Evolutionary conservation across 1,140 invertebrate genomes (phyloP).

Genomic region (Pogonomyrmex barbatus): DNA sequence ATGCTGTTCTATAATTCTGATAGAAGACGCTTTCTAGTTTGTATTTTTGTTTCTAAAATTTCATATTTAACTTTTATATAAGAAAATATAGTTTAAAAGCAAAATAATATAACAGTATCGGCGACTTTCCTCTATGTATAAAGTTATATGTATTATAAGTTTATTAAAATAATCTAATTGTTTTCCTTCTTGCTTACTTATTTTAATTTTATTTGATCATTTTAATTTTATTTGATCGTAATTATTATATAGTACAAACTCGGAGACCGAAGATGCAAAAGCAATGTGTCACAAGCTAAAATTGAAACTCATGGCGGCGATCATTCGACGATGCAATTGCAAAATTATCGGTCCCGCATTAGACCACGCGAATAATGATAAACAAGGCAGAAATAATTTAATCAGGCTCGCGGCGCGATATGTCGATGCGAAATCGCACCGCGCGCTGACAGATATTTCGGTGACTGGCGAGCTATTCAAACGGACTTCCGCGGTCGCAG

Average conservation of each 20-base stretch:
- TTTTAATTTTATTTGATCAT: too few species aligned
- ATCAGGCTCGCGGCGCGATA: background rate
- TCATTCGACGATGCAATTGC: slow-evolving; percentile 3
- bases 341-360: slow-evolving; percentile 16
- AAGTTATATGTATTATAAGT: too few species aligned
- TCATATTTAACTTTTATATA: too few species aligned
- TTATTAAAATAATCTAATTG: too few species aligned
- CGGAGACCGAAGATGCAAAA: background rate
- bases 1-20: too few species aligned
- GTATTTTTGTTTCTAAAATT: too few species aligned
- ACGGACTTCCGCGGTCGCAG: slow-evolving; percentile 11
- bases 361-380: slow-evolving; percentile 30
- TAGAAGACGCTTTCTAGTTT: too few species aligned
- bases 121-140: too few species aligned
- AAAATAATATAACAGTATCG: too few species aligned
- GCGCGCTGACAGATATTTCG: slow-evolving; percentile 9
- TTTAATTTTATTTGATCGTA: background rate
- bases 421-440: background rate
- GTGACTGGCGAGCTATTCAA: slow-evolving; percentile 16
- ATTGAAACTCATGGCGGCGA: background rate
- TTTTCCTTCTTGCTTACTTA: too few species aligned
- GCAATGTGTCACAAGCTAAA: background rate
- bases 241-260: too few species aligned
- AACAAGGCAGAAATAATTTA: slow-evolving; percentile 52
- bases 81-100: too few species aligned